Percentiles rank a stretch among this genome's conserved stretches.
Evolutionary conservation across 2,888 invertebrate species (phyloP).

Genomic region (Orthonychiurus folsomi): DNA sequence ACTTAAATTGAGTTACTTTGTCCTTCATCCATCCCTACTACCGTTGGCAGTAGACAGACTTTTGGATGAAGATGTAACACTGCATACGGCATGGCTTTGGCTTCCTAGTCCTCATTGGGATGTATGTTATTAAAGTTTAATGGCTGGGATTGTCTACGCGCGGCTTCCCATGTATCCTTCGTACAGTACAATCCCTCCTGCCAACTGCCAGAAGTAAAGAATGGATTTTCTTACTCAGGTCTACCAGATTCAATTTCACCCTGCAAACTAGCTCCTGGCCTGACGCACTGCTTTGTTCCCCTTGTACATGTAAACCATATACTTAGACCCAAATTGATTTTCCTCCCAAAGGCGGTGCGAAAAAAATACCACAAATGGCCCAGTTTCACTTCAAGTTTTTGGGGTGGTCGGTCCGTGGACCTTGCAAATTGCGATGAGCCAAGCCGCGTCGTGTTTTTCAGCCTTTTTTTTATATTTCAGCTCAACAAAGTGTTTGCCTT

Average conservation of each 20-base stretch:
- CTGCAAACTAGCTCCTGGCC: no score
- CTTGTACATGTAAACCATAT: not conserved
- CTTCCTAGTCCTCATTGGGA: not conserved
- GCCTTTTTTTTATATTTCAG: not conserved
- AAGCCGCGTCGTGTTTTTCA: no score
- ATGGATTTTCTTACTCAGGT: not conserved
- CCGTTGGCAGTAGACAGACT: not conserved
- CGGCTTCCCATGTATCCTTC: not conserved
- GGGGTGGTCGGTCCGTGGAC: no score
- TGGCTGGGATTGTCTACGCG: not conserved
- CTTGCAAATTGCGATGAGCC: no score
- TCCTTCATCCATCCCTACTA: not conserved
- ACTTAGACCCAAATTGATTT: not conserved
- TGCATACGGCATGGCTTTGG: not conserved
- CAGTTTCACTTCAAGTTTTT: no score
- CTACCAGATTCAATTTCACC: not conserved
- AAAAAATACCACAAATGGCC: conserved; percentile 1
- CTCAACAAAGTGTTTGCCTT: not conserved
- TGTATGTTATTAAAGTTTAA: conserved; percentile 1
- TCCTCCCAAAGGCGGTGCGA: not conserved
- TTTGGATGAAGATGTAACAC: not conserved
- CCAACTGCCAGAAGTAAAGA: no score
- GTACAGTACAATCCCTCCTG: no score
- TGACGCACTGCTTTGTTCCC: no score
- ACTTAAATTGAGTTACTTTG: not conserved